phyloP scores from a whole-genome alignment of 2,888 invertebrate species.

The Tiphia femorata region DNA sequence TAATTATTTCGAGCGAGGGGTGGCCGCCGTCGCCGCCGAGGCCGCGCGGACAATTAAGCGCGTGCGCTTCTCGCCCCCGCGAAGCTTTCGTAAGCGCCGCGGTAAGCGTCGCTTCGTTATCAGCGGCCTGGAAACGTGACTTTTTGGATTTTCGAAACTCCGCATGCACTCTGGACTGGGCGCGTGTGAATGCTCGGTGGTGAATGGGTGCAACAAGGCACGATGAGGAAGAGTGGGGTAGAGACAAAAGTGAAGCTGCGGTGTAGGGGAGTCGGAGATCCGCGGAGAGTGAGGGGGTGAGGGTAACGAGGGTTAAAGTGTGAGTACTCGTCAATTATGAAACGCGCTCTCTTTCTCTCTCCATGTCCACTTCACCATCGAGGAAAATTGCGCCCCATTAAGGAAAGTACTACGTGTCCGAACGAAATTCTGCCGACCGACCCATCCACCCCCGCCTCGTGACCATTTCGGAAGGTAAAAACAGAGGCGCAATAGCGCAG shows the following conservation, averaged over 20 bases:
- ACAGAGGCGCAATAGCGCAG: constrained; percentile 22
- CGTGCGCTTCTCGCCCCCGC: too few relatives aligned
- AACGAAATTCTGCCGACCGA: constrained; percentile 39
- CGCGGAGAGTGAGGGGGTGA: constrained; percentile 3
- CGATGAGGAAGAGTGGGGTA: not conserved
- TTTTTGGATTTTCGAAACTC: constrained; percentile 50
- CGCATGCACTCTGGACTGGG: constrained; percentile 6
- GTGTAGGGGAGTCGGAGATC: not conserved
- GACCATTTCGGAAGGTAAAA: constrained; percentile 28
- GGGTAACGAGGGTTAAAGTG: constrained; percentile 49
- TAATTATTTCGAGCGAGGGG: constrained; percentile 40
- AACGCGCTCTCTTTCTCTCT: constrained; percentile 34
- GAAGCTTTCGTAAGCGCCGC: constrained; percentile 5
- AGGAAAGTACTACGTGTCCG: constrained; percentile 46
- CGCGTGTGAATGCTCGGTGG: not conserved
- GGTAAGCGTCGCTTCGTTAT: constrained; percentile 43
- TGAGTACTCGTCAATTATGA: constrained; percentile 56
- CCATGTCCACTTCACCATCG: constrained; percentile 20
- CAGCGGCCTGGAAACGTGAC: constrained; percentile 46
- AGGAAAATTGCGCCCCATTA: constrained; percentile 48
- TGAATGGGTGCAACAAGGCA: not conserved
- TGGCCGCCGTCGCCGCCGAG: too few relatives aligned
- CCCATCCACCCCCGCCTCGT: too few relatives aligned
- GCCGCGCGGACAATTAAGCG: constrained; percentile 38
- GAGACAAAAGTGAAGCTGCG: too few relatives aligned